These are phyloP conservation scores for Chroicocephalus ridibundus DNA, from an alignment of 2,113 vertebrate genomes.

Conservation along the genomic window DNA sequence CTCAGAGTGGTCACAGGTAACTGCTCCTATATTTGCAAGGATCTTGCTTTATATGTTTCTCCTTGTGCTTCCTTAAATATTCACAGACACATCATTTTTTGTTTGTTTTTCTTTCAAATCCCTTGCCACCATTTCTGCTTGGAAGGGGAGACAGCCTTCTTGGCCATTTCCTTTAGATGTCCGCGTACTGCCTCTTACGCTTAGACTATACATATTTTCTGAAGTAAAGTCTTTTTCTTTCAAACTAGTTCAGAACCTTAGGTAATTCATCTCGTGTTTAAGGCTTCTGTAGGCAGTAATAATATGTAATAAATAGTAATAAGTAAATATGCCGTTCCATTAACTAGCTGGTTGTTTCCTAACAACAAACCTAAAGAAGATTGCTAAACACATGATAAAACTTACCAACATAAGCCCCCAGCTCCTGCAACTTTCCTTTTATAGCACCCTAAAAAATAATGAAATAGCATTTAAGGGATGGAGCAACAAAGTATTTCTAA, in stretches of 20 bases:
- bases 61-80: background rate
- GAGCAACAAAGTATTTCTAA: background rate
- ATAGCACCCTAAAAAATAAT: constrained; percentile 87
- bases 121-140: background rate
- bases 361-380: background rate
- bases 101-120: background rate
- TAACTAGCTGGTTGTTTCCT: background rate
- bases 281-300: background rate
- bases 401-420: constrained; percentile 97
- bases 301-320: background rate
- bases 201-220: background rate
- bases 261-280: background rate
- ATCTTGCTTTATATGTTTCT: background rate
- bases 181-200: fast-evolving
- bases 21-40: background rate
- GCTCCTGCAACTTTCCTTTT: constrained; percentile 95
- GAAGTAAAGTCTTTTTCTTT: background rate
- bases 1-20: background rate
- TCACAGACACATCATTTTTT: background rate
- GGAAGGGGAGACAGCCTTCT: background rate
- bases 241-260: background rate
- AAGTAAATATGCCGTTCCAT: background rate
- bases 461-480: background rate
- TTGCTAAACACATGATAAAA: background rate
- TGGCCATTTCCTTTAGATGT: background rate